A percentile compares a stretch with the other conserved stretches of the same genome.
phyloP scores from a whole-genome alignment of 2,113 vertebrate species.

The Dissostichus mawsoni region DNA sequence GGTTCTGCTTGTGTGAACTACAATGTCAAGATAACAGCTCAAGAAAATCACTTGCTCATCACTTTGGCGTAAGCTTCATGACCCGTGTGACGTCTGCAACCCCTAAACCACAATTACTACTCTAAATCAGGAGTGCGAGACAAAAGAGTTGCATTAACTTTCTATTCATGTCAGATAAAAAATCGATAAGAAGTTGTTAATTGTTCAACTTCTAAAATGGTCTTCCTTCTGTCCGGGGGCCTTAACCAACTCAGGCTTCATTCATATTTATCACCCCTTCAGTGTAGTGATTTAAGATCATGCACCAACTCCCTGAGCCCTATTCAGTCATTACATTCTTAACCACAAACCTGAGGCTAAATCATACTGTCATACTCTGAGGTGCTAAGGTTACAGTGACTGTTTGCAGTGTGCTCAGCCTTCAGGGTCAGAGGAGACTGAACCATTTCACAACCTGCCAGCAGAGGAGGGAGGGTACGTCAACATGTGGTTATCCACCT shows the following conservation, averaged over 20 bases:
- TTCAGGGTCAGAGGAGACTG: slow-evolving; percentile 48
- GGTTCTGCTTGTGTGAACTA: not conserved
- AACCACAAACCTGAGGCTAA: slow-evolving; percentile 40
- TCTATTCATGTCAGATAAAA: slow-evolving; percentile 12
- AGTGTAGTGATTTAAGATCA: slow-evolving; percentile 29
- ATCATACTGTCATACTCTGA: slow-evolving; percentile 41
- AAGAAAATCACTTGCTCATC: slow-evolving; percentile 9
- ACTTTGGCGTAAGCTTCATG: slow-evolving; percentile 6
- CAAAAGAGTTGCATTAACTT: slow-evolving; percentile 9
- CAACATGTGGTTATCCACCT: slow-evolving; percentile 71
- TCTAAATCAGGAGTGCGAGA: not conserved
- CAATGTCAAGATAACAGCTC: not conserved
- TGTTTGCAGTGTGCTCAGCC: slow-evolving; percentile 39
- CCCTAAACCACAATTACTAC: slow-evolving; percentile 8
- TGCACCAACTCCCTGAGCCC: slow-evolving; percentile 9
- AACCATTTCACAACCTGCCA: slow-evolving; percentile 57
- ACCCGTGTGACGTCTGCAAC: slow-evolving; percentile 12
- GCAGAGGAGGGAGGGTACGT: slow-evolving; percentile 56
- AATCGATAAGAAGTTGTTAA: slow-evolving; percentile 13
- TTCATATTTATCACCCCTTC: slow-evolving; percentile 37
- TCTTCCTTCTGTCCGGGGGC: not conserved
- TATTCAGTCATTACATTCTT: slow-evolving; percentile 29
- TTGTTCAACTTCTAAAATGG: not conserved
- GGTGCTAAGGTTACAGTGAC: slow-evolving; percentile 39
- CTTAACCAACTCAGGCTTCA: not conserved